Percentiles rank a stretch among this genome's conserved stretches.
phyloP scores from a whole-genome alignment of 2,888 invertebrate species.

The Caenorhabditis becei region DNA sequence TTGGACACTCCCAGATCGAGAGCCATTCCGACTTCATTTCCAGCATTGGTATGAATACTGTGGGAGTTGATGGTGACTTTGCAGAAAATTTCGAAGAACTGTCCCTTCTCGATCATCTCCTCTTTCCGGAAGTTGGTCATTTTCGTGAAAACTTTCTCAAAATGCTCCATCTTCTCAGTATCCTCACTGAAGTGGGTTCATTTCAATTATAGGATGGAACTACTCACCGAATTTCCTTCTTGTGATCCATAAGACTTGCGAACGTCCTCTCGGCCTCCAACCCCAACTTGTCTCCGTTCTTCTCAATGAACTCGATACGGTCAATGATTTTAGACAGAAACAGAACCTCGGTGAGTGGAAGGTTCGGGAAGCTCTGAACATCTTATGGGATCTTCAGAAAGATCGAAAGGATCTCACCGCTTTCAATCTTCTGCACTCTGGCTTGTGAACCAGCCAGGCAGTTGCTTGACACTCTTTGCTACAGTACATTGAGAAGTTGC shows the following conservation, averaged over 20 bases:
- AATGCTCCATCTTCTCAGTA: slow-evolving; percentile 75
- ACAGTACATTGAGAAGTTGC: slow-evolving; percentile 75
- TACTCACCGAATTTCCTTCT: slow-evolving; percentile 70
- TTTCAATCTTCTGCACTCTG: slow-evolving; percentile 78
- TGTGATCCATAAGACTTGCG: slow-evolving; percentile 71
- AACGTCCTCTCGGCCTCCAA: slow-evolving; percentile 77
- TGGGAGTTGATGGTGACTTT: slow-evolving; percentile 80
- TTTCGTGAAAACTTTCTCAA: slow-evolving; percentile 77
- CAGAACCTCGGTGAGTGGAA: slow-evolving; percentile 80
- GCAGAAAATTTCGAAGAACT: slow-evolving; percentile 78
- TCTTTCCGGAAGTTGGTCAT: slow-evolving; percentile 73
- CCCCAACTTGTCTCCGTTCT: slow-evolving; percentile 75
- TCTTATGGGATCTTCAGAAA: background rate
- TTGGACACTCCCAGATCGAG: slow-evolving; percentile 78
- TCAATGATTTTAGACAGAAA: slow-evolving; percentile 79
- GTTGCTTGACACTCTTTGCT: slow-evolving; percentile 76
- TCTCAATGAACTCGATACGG: slow-evolving; percentile 73
- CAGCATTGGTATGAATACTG: slow-evolving; percentile 79
- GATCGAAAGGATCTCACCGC: slow-evolving; percentile 36
- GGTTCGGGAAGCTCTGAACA: slow-evolving; percentile 77
- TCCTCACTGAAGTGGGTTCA: slow-evolving; percentile 64
- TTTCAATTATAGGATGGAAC: background rate
- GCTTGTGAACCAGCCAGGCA: slow-evolving; percentile 77
- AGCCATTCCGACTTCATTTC: slow-evolving; percentile 80
- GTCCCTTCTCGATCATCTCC: slow-evolving; percentile 70